phyloP scores from a whole-genome alignment of 2,113 vertebrate species.

The Isurus oxyrinchus region DNA sequence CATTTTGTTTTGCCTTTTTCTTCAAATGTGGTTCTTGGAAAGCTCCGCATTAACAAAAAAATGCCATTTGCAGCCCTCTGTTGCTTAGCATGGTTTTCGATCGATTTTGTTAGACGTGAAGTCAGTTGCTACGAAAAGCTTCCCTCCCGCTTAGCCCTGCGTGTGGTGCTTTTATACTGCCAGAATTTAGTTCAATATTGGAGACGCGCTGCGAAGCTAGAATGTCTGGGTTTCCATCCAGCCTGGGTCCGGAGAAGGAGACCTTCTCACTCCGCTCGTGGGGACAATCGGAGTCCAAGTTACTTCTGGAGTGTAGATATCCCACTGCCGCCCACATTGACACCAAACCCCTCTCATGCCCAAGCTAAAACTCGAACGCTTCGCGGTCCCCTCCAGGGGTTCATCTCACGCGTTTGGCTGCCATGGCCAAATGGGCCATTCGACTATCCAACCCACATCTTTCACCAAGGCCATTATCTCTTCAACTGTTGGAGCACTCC shows the following conservation, averaged over 20 bases:
- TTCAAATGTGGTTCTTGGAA: not conserved
- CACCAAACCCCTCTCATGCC: not conserved
- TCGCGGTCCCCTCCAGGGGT: not conserved
- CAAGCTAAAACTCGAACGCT: not conserved
- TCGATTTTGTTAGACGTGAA: not conserved
- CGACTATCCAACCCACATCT: too few relatives aligned
- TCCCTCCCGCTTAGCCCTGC: not conserved
- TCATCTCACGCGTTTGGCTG: not conserved
- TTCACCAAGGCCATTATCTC: too few relatives aligned
- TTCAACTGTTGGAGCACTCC: not conserved
- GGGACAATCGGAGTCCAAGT: not conserved
- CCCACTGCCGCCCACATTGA: not conserved
- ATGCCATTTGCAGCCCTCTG: not conserved
- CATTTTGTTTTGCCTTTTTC: not conserved
- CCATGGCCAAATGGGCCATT: not conserved
- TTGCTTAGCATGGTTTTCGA: not conserved
- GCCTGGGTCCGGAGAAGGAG: too few relatives aligned
- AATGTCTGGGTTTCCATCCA: not conserved
- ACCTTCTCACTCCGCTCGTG: not conserved
- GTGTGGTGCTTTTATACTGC: not conserved
- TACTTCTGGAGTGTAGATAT: not conserved
- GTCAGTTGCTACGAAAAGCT: too few relatives aligned
- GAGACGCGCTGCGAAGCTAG: not conserved
- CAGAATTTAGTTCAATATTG: not conserved
- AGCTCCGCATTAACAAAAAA: not conserved